These are phyloP conservation scores for Cheirogaleus major DNA, from an alignment of 2,797 vertebrate species.

Conservation along the genomic window DNA sequence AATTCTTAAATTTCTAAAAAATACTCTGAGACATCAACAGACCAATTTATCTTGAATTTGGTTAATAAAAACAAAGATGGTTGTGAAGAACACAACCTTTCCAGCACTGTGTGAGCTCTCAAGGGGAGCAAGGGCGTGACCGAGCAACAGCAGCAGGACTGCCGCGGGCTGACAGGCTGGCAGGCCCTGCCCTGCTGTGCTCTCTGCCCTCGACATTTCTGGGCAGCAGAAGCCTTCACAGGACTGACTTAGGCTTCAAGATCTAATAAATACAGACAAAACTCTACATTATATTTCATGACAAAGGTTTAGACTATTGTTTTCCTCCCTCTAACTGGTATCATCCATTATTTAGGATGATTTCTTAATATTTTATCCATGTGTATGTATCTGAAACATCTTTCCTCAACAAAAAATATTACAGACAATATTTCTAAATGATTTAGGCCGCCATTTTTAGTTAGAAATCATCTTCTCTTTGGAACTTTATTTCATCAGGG, in stretches of 20 bases:
- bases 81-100: not conserved
- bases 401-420: slow-evolving; percentile 35
- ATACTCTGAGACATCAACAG: not conserved
- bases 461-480: not conserved
- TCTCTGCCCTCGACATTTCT: not conserved
- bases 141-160: not conserved
- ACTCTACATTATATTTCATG: not conserved
- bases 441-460: not conserved
- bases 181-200: too few relatives aligned
- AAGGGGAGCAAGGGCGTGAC: not conserved
- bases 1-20: slow-evolving; percentile 31
- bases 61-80: slow-evolving; percentile 21
- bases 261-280: not conserved
- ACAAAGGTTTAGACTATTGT: not conserved
- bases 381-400: not conserved
- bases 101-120: not conserved
- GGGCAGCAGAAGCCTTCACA: not conserved
- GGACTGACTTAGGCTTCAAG: not conserved
- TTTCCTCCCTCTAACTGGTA: not conserved
- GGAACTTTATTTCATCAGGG: not conserved
- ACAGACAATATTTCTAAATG: slow-evolving; percentile 29
- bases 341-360: slow-evolving; percentile 52
- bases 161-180: too few relatives aligned
- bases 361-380: slow-evolving; percentile 68
- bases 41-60: not conserved